Evolutionary conservation across 92 coral and sea anemone species (phyloP).

Genomic region (Umimayanthus kanabou): DNA sequence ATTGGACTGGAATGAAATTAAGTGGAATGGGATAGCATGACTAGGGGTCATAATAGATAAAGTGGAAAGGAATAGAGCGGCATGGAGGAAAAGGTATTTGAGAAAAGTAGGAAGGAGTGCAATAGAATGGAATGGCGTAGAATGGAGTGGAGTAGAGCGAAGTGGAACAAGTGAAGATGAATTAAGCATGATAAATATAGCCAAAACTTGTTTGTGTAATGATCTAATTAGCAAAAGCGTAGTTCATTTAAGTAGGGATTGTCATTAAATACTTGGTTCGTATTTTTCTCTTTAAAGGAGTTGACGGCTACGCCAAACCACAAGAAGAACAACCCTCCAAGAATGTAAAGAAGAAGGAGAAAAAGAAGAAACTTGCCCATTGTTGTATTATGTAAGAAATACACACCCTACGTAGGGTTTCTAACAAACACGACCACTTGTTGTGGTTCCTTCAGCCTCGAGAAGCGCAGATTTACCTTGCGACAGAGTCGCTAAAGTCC

Average conservation of each 20-base stretch:
- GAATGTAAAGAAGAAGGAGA: neutral
- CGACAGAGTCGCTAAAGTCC: slow-evolving; percentile 63
- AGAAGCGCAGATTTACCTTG: slow-evolving; percentile 78
- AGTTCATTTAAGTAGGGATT: neutral
- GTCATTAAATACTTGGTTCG: no score
- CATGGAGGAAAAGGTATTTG: no score
- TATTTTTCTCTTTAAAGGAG: neutral
- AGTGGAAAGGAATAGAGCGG: no score
- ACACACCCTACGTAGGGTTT: neutral
- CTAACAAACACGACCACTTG: slow-evolving; percentile 58
- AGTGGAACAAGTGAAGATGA: no score
- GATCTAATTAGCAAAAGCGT: neutral
- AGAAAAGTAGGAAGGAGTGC: no score
- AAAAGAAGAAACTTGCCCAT: neutral
- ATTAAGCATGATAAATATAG: no score
- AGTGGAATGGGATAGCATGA: no score
- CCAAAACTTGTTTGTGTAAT: neutral
- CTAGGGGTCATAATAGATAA: no score
- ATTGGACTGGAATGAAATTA: no score
- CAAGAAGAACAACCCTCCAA: neutral
- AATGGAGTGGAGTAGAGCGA: no score
- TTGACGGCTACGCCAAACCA: neutral
- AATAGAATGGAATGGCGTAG: no score
- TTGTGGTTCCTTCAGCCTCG: slow-evolving; percentile 85
- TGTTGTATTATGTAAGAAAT: neutral